phyloP scores from a whole-genome alignment of 2,113 vertebrate genomes.

The Ictalurus furcatus region DNA sequence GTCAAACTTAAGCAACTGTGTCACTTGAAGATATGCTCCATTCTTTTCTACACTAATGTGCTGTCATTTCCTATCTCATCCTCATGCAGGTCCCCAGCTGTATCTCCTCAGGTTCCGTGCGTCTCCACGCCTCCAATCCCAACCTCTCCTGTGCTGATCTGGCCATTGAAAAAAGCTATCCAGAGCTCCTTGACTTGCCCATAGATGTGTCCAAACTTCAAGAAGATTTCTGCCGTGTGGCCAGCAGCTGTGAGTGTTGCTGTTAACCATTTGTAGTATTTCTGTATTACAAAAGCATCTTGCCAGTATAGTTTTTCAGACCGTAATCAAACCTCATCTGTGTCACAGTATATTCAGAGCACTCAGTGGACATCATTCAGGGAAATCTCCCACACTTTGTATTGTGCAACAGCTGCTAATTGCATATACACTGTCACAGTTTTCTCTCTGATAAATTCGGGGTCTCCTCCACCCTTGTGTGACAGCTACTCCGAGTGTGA shows the following conservation, averaged over 20 bases:
- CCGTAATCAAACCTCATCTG: slow-evolving; percentile 20
- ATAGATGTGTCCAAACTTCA: slow-evolving; percentile 92
- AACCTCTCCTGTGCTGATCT: slow-evolving; percentile 91
- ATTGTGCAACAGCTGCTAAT: slow-evolving; percentile 46
- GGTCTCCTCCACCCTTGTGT: background rate
- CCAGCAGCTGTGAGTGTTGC: slow-evolving; percentile 82
- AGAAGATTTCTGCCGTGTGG: slow-evolving; percentile 90
- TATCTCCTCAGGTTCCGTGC: slow-evolving; percentile 81
- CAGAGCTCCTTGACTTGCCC: slow-evolving; percentile 80
- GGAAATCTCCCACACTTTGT: slow-evolving; percentile 5
- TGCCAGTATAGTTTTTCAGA: background rate
- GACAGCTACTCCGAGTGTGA: background rate
- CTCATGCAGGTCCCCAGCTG: slow-evolving; percentile 73
- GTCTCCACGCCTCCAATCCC: slow-evolving; percentile 95
- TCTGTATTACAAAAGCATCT: background rate
- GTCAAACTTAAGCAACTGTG: background rate
- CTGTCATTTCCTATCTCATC: background rate
- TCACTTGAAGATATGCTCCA: background rate
- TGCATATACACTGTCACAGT: slow-evolving; percentile 48
- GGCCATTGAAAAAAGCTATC: slow-evolving; percentile 82
- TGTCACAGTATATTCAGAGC: background rate
- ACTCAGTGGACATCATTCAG: slow-evolving; percentile 19
- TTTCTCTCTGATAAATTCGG: slow-evolving; percentile 46
- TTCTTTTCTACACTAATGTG: background rate
- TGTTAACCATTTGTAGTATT: background rate